A percentile compares a stretch with the other conserved stretches of the same genome.
Conservation (phyloP, 2,797 vertebrate species). For the Chelmon rostratus region DNA sequence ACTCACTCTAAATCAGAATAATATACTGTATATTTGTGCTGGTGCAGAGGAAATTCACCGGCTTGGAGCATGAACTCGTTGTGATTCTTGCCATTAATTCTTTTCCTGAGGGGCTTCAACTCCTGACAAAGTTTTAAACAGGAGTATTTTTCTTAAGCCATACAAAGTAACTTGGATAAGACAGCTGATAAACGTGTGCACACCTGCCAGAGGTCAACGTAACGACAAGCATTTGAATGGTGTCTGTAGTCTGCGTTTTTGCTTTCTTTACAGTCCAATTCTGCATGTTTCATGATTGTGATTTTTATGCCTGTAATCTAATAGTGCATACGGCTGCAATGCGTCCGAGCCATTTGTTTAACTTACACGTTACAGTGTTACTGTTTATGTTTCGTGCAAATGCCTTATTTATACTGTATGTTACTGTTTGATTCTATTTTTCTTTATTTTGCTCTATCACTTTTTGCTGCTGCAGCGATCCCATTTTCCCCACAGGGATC, state of each 20-base stretch:
- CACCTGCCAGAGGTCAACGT: neutral
- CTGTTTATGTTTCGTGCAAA: conserved; percentile 17
- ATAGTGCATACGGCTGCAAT: neutral
- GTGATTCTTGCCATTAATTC: conserved; percentile 1
- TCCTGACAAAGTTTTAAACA: conserved; percentile 28
- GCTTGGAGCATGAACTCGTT: conserved; percentile 5
- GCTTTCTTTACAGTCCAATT: neutral
- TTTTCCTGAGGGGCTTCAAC: conserved; percentile 20
- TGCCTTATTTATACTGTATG: conserved; percentile 35
- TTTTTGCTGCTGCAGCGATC: conserved; percentile 52
- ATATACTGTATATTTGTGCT: conserved; percentile 33
- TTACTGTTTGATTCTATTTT: conserved; percentile 24
- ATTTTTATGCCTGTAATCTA: conserved; percentile 2
- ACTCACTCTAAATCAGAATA: conserved; percentile 47
- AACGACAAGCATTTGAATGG: neutral
- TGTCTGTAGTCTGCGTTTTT: neutral
- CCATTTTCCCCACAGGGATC: conserved; percentile 63
- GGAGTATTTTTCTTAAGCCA: conserved; percentile 3
- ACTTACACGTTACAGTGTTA: neutral
- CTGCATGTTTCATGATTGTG: neutral
- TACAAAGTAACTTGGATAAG: neutral
- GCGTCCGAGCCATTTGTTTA: conserved; percentile 13
- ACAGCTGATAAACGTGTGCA: neutral
- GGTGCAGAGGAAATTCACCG: conserved; percentile 17
- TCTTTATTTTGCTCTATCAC: conserved; percentile 48